Conservation (phyloP, 2,113 vertebrate species). For the Dicerorhinus sumatrensis region DNA sequence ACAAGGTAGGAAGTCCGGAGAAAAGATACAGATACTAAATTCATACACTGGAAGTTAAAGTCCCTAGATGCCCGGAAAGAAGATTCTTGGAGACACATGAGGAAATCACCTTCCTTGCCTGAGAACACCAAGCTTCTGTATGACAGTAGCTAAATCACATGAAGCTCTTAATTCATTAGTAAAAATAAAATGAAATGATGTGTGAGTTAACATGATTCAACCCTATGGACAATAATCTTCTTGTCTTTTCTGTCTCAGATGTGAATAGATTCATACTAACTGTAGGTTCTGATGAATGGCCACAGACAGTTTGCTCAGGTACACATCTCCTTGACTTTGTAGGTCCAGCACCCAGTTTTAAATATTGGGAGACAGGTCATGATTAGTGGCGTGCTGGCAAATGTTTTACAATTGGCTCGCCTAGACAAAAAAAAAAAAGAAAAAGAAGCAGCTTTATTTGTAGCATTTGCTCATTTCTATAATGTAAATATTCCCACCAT, state of each 20-base stretch:
- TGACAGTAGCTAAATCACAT: background rate
- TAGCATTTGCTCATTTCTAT: background rate
- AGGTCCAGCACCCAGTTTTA: background rate
- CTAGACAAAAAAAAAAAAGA: background rate
- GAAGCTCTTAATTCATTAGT: conserved; percentile 40
- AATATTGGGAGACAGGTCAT: background rate
- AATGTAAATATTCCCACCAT: background rate
- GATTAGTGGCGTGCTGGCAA: background rate
- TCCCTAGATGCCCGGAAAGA: background rate
- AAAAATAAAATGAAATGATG: conserved; percentile 60
- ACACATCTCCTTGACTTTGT: background rate
- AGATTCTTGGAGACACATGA: background rate
- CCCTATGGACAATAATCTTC: background rate
- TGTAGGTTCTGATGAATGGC: background rate
- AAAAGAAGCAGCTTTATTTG: background rate
- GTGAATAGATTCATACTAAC: background rate
- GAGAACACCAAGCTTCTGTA: background rate
- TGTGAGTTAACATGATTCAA: background rate
- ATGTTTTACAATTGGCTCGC: background rate
- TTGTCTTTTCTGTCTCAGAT: conserved; percentile 36
- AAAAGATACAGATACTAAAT: fast-evolving
- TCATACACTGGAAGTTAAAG: background rate
- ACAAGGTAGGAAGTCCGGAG: background rate
- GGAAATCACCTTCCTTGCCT: background rate
- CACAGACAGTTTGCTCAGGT: fast-evolving